Conservation (phyloP, 2,888 invertebrate genomes). For the Tortrix viridana region DNA sequence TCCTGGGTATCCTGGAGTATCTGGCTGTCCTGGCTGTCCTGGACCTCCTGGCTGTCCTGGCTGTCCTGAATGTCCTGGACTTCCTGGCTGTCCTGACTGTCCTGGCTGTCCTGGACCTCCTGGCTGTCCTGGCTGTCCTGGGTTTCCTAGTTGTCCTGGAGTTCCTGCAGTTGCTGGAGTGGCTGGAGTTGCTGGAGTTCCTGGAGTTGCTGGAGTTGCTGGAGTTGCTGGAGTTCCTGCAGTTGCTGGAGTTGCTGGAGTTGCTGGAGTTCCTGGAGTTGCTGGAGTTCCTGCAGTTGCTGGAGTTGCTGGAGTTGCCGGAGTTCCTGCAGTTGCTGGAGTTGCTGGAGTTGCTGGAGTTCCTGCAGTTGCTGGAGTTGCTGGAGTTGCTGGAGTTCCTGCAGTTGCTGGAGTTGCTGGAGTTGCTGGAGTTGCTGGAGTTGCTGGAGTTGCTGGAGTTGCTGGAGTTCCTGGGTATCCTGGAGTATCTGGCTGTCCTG, state of each 20-base stretch:
- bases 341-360: neutral
- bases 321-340: neutral
- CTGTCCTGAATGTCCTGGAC: neutral
- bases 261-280: neutral
- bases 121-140: neutral
- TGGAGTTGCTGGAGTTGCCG: neutral
- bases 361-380: neutral
- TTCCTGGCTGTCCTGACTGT: neutral
- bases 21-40: constrained; percentile 1
- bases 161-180: neutral
- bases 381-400: neutral
- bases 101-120: constrained; percentile 3
- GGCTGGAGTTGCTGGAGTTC: neutral
- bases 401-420: neutral
- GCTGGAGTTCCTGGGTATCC: too few relatives aligned
- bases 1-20: neutral
- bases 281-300: neutral
- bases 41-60: constrained; percentile 3
- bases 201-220: neutral
- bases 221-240: neutral
- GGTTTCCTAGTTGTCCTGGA: neutral
- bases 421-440: constrained; percentile 1
- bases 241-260: neutral
- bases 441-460: neutral
- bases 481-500: too few relatives aligned